These are phyloP conservation scores for Drymonia ruficornis DNA, from an alignment of 2,888 invertebrate species.

Conservation along the genomic window DNA sequence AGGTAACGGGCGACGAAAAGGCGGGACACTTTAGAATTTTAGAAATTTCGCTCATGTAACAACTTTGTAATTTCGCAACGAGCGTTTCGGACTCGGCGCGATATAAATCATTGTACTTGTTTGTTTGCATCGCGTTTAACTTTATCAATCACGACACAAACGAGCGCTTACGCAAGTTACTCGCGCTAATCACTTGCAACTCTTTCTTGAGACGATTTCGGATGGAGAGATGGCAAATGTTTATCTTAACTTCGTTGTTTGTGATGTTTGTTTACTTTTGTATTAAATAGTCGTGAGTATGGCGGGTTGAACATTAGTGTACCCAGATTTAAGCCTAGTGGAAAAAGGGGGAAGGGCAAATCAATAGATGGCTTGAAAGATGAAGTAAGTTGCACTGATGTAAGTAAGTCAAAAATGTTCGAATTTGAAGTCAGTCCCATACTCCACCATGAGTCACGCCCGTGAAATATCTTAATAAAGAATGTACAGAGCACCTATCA, in stretches of 20 bases:
- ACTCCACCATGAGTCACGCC: too few species aligned
- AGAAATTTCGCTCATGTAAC: slow-evolving; percentile 69
- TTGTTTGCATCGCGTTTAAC: slow-evolving; percentile 54
- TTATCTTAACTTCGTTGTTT: neutral
- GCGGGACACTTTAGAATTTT: slow-evolving; percentile 77
- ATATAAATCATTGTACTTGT: slow-evolving; percentile 71
- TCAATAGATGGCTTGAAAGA: too few species aligned
- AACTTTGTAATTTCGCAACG: slow-evolving; percentile 70
- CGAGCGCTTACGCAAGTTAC: slow-evolving; percentile 21
- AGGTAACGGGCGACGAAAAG: slow-evolving; percentile 52
- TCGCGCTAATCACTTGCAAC: slow-evolving; percentile 14
- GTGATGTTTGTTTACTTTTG: neutral
- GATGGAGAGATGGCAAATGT: neutral
- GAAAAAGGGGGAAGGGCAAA: too few species aligned
- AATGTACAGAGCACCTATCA: too few species aligned
- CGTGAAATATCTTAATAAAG: too few species aligned
- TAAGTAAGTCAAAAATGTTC: too few species aligned
- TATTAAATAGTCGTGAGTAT: neutral
- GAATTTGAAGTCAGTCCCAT: too few species aligned
- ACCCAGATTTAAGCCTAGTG: too few species aligned
- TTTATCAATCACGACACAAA: slow-evolving; percentile 45
- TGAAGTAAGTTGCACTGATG: too few species aligned
- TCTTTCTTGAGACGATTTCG: neutral
- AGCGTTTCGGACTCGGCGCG: slow-evolving; percentile 58
- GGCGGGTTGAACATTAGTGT: too few species aligned